Percentiles rank a stretch among this genome's conserved stretches.
These are phyloP conservation scores for Ephestia elutella DNA, from an alignment of 1,140 invertebrate species.

Conservation along the genomic window DNA sequence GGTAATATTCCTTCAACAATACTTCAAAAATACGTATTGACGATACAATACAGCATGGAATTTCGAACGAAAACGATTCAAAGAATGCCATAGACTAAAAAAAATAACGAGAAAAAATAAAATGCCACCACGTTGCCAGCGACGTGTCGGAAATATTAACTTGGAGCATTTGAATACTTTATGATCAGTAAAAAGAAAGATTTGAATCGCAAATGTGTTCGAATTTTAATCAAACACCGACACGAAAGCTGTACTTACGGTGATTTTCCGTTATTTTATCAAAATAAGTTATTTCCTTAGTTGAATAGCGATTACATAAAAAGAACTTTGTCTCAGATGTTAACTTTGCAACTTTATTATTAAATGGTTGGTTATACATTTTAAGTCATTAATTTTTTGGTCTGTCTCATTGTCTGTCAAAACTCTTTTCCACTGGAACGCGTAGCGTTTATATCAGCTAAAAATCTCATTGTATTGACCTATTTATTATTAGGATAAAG, in stretches of 20 bases:
- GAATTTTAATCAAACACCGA: constrained; percentile 61
- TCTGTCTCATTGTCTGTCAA: too few species aligned
- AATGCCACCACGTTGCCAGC: constrained; percentile 23
- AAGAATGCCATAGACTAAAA: constrained; percentile 1
- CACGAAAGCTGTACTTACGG: constrained; percentile 17
- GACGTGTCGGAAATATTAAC: constrained; percentile 67
- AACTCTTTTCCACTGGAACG: too few species aligned
- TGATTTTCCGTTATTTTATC: background rate
- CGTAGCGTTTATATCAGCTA: too few species aligned
- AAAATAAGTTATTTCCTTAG: background rate
- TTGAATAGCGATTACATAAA: background rate
- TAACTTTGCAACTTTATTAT: too few species aligned
- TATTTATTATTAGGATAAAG: too few species aligned
- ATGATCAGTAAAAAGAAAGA: constrained; percentile 69
- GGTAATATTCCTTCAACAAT: too few species aligned
- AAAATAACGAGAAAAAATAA: constrained; percentile 15
- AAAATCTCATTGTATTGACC: too few species aligned
- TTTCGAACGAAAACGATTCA: background rate
- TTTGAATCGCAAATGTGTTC: constrained; percentile 68
- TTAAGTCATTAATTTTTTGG: too few species aligned
- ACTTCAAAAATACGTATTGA: too few species aligned
- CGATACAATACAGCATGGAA: background rate
- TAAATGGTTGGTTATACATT: too few species aligned
- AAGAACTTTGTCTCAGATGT: too few species aligned
- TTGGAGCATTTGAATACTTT: constrained; percentile 65